These are phyloP conservation scores for Leuciscus idus DNA, from an alignment of 2,113 vertebrate genomes.

Conservation along the genomic window DNA sequence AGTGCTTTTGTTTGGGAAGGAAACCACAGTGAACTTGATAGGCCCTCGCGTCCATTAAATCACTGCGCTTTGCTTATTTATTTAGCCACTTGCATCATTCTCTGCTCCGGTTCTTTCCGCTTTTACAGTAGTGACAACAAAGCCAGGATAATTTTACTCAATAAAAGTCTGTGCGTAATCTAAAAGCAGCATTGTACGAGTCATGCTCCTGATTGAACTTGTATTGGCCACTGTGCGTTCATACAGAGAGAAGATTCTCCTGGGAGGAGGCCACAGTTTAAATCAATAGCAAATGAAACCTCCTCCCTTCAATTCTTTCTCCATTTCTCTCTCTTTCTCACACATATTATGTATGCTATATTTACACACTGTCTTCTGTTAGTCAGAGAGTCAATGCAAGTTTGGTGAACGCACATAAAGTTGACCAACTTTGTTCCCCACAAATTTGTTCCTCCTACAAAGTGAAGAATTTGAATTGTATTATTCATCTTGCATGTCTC, in stretches of 20 bases:
- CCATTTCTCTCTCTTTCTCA: neutral
- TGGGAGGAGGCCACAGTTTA: slow-evolving; percentile 22
- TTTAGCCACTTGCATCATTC: slow-evolving; percentile 28
- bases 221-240: slow-evolving; percentile 1
- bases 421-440: neutral
- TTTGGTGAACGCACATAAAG: neutral
- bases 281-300: slow-evolving; percentile 37
- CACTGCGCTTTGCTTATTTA: slow-evolving; percentile 38
- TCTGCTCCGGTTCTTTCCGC: neutral
- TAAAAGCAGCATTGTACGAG: neutral
- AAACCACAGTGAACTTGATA: slow-evolving; percentile 32
- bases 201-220: slow-evolving; percentile 3
- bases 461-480: neutral
- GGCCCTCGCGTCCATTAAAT: slow-evolving; percentile 33
- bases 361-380: neutral
- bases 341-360: neutral
- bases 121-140: neutral
- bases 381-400: neutral
- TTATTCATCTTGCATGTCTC: slow-evolving; percentile 12
- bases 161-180: slow-evolving; percentile 25
- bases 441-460: neutral
- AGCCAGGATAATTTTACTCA: slow-evolving; percentile 16
- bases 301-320: slow-evolving; percentile 34
- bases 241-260: slow-evolving; percentile 34
- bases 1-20: slow-evolving; percentile 10